Evolutionary conservation across 2,888 invertebrate species (phyloP), one percentile per base, ranked within the genome.

Genomic region (Nasonovia ribisnigri): DNA sequence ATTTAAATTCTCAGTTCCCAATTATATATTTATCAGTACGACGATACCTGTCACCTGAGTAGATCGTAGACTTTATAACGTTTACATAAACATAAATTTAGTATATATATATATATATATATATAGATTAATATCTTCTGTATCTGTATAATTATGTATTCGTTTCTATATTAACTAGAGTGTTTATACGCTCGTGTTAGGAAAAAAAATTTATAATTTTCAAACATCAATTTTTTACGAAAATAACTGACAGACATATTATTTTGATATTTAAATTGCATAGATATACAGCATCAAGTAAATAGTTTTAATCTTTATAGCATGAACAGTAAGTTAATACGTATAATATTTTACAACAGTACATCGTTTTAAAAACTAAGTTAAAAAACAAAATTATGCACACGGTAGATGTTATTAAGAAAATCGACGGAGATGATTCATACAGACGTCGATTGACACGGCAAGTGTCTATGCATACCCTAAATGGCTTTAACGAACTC

Each of bases 401-500:
- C 36, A 36, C 77, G 77, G 29, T 46, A 86, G 86, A 29, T 11
- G 29, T 29, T 13, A 5, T 86, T 29, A 51, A 92, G 1, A 67
- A 36, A 29, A 67, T 8, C 20, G 51, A 67, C n/a, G 57, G 84
- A 11, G 90, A 86, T 20, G 60, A 84, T 20, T 48, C 48, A 16
- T 67, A 48, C 60, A 60, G 86, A 48, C 93, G 93, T 5, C 84
- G 90, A 8, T 3, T 93, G 36, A 90, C 90, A 24, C 57, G 93
- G 4, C 93, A 90, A 51, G 93, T 93, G 13, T 93, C 93, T 2
- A 93, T 90, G 93, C 93, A 93, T 43, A 93, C 93, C 13, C 29
- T 93, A n/a, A 90, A 48, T 3, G 86, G 93, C 94, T 96, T 98
- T 94, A 98, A 97, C 96, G 98, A 98, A 95, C 97, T 98, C 95